Evolutionary conservation across 2,888 invertebrate species (phyloP).

Genomic region (Zeuzera pyrina): DNA sequence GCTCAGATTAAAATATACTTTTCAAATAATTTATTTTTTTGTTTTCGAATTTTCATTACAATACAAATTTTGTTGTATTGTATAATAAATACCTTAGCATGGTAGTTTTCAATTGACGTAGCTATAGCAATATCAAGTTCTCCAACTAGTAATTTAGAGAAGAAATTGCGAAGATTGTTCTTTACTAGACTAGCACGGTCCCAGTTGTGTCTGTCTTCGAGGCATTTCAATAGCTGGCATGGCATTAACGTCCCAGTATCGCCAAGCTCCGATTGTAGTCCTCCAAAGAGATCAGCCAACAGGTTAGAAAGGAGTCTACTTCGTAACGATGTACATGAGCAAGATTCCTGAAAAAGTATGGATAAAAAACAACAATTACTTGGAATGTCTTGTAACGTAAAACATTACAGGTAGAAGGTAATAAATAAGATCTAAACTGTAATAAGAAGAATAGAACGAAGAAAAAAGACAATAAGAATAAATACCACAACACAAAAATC

Average conservation of each 20-base stretch:
- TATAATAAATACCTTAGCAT: constrained; percentile 38
- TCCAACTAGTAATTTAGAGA: constrained; percentile 39
- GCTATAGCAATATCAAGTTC: constrained; percentile 61
- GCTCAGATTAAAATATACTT: too few relatives aligned
- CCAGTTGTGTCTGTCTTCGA: constrained; percentile 60
- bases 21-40: too few relatives aligned
- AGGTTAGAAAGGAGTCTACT: constrained; percentile 42
- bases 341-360: constrained; percentile 35
- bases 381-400: too few relatives aligned
- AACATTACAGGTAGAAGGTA: too few relatives aligned
- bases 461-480: too few relatives aligned
- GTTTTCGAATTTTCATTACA: not conserved
- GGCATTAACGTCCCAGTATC: constrained; percentile 40
- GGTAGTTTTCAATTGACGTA: constrained; percentile 55
- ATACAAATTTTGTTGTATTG: not conserved
- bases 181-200: constrained; percentile 41
- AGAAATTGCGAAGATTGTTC: constrained; percentile 40
- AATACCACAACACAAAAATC: too few relatives aligned
- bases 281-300: constrained; percentile 44
- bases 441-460: too few relatives aligned
- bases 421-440: too few relatives aligned
- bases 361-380: too few relatives aligned
- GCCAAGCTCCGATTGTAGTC: constrained; percentile 44
- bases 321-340: constrained; percentile 54
- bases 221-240: constrained; percentile 53